Evolutionary conservation across 2,888 invertebrate genomes (phyloP).

Genomic region (Drosophila falleni): DNA sequence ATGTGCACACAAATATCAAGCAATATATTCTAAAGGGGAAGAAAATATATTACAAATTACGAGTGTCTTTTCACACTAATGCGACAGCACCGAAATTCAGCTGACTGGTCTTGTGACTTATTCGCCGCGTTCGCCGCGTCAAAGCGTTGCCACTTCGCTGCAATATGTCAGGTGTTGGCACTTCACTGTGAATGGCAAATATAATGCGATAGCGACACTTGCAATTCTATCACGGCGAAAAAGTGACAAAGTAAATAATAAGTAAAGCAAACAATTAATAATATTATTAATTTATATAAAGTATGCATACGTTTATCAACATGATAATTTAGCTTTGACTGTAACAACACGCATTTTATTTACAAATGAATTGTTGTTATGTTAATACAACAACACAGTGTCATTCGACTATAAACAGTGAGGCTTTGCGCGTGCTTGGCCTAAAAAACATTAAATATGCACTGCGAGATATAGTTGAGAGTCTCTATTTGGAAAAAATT

Average conservation of each 20-base stretch:
- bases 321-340: neutral
- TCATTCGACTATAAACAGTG: constrained; percentile 28
- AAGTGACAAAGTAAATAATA: neutral
- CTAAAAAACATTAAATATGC: no score
- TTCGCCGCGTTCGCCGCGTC: constrained; percentile 62
- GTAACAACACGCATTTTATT: neutral
- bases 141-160: constrained; percentile 36
- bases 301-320: neutral
- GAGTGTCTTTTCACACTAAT: constrained; percentile 75
- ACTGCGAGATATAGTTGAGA: no score
- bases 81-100: constrained; percentile 83
- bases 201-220: neutral
- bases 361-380: neutral
- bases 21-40: constrained; percentile 47
- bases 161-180: constrained; percentile 11
- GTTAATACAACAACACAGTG: constrained; percentile 1
- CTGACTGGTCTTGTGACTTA: constrained; percentile 86
- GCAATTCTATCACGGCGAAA: constrained; percentile 34
- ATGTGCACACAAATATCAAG: constrained; percentile 61
- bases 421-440: no score
- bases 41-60: constrained; percentile 54
- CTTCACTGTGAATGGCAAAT: constrained; percentile 40
- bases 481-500: no score
- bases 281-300: neutral
- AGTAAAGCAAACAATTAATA: neutral